Base-by-base conservation (phyloP, 64 coral and sea anemone genomes). In the Acropora yongei region DNA sequence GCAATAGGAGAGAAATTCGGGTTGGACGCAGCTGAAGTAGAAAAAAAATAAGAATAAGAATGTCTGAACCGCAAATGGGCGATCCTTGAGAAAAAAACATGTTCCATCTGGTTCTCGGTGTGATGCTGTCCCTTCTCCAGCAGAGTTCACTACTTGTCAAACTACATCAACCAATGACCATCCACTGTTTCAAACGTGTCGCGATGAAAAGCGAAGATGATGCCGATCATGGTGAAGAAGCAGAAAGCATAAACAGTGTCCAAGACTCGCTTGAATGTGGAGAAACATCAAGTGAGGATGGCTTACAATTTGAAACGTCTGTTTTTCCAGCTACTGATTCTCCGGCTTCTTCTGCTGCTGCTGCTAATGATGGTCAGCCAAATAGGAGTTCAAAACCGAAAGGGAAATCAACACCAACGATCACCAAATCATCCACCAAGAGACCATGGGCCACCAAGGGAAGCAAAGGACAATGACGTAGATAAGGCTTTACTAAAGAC, bases 401-500 rank as follows among this genome's bases (percentile, higher is more conserved):
- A 81, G 79, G 79, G 79, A 81, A 81, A 81, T 49, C 79, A 81
- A 81, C 76, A 53, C 3, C 50, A 53, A 53, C 3, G 3, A 53
- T 53, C 8, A 53, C 50, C 50, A 53, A 53, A 53, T 53, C 50
- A 53, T 5, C 50, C 50, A 53, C 50, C 79, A 81, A 81, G 45
- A 81, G 79, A 81, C 79, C 79, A 53, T 49, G 79, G 79, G 79
- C 79, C 6, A 51, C 78, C 79, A 81, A 81, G 79, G 79, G 51
- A 81, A 47, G 79, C 79, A 81, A 81, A 81, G 79, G 79, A 81
- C 79, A 17, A 49, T 81, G 79, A 81, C 45, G 4, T 81, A 81
- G 79, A 81, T 81, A 81, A 51, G 79, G 79, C 79, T 81, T 81
- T 81, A 81, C 79, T 81, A 81, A 81, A 81, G 51, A 69, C 79